Base-by-base conservation (phyloP, 2,888 invertebrate species). In the Amphipoea oculea region DNA sequence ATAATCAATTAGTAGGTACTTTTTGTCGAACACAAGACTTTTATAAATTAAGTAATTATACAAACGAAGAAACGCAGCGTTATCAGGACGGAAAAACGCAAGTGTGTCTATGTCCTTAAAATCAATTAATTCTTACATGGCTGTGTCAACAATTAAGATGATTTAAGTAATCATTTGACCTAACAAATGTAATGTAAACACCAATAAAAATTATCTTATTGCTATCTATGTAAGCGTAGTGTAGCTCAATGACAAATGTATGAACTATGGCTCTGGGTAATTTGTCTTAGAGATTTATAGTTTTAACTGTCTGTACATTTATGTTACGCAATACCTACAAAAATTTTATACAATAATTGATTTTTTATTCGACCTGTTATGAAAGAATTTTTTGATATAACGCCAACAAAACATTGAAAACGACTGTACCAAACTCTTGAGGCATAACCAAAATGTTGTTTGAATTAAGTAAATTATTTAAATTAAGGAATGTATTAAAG, bases 181-280 rank as follows among this genome's bases (percentile, higher is more conserved):
- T 77, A 68, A 62, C 51, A 75, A 78, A 74, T 86, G 69, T 72
- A 54, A 76, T 79, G 73, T 79, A 88, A 78, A 78, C 71, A 84
- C 17, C 42, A 73, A 86, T 80, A 79, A 82, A 81, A 80, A 40
- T 69, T 81, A 88, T 86, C 81, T 82, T 69, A 78, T 77, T 88
- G 76, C 60, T 77, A 71, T 48, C 60, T 77, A 71, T 48, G 75
- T 62, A 72, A 72, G 40, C 29, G 42, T 45, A n/a, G 12, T 36
- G 36, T 62, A 40, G 3, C n/a, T 74, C 71, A 82, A 76, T 78
- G 68, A 81, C 73, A 73, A 74, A 81, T 63, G 36, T 62, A 20
- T 68, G 79, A 80, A 68, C 80, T 67, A 29, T n/a, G 67, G 45
- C 65, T 74, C 23, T 68, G 36, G 23, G 12, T 45, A n/a, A 73